These are phyloP conservation scores for Bostrychus sinensis DNA, from an alignment of 2,113 vertebrate species.

Conservation along the genomic window DNA sequence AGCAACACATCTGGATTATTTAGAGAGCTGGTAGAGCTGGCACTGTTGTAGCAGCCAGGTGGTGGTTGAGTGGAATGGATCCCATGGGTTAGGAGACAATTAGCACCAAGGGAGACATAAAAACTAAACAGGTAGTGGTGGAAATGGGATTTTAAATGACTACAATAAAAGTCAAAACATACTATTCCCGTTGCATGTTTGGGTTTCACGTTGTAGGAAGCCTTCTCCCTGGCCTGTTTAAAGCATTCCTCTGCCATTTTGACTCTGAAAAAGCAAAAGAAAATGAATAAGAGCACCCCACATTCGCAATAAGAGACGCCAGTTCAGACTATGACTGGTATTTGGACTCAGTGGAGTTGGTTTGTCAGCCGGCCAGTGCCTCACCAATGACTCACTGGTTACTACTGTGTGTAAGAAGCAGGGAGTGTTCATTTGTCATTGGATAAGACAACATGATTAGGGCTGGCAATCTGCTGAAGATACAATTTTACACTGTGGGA, in stretches of 20 bases:
- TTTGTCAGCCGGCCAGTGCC: slow-evolving; percentile 34
- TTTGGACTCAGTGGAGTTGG: slow-evolving; percentile 34
- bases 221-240: slow-evolving; percentile 89
- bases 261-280: slow-evolving; percentile 76
- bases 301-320: slow-evolving; percentile 7
- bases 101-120: slow-evolving; percentile 17
- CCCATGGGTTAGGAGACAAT: slow-evolving; percentile 16
- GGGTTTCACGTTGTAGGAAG: slow-evolving; percentile 89
- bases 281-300: neutral
- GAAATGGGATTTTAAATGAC: slow-evolving; percentile 21
- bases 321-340: slow-evolving; percentile 17
- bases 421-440: slow-evolving; percentile 30
- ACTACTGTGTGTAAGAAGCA: slow-evolving; percentile 21
- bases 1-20: slow-evolving; percentile 53
- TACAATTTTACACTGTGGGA: neutral
- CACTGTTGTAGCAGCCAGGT: slow-evolving; percentile 21
- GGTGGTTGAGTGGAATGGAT: slow-evolving; percentile 29
- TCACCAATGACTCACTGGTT: slow-evolving; percentile 45
- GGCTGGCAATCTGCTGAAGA: slow-evolving; percentile 14
- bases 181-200: slow-evolving; percentile 94
- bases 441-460: slow-evolving; percentile 26
- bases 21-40: slow-evolving; percentile 34
- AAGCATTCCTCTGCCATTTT: slow-evolving; percentile 92
- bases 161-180: slow-evolving; percentile 60
- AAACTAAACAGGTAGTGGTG: slow-evolving; percentile 1